A percentile compares a stretch with the other conserved stretches of the same genome.
Conservation (phyloP, 2,113 vertebrate species). For the Phalacrocorax aristotelis region DNA sequence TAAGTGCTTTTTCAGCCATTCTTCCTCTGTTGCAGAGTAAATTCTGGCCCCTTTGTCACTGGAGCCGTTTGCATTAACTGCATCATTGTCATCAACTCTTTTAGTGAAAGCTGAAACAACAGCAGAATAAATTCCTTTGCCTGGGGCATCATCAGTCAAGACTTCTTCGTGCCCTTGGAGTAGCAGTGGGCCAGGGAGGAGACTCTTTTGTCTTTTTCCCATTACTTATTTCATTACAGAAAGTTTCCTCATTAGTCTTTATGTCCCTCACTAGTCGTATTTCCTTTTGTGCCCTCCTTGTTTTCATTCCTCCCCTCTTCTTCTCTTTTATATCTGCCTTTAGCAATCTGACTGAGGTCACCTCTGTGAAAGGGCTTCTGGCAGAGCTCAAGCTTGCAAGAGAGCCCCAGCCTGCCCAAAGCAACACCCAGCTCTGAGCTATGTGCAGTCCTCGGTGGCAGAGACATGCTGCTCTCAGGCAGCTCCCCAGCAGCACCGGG, state of each 20-base stretch:
- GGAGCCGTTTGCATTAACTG: not conserved
- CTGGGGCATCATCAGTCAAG: not conserved
- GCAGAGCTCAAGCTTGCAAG: not conserved
- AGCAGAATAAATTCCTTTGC: not conserved
- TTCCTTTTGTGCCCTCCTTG: not conserved
- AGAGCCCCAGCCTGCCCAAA: not conserved
- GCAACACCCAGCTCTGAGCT: not conserved
- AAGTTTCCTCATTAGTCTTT: not conserved
- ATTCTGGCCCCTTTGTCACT: not conserved
- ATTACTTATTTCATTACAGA: not conserved
- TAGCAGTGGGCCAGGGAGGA: not conserved
- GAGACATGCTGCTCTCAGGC: not conserved
- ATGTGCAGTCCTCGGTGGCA: not conserved
- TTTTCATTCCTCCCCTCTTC: not conserved
- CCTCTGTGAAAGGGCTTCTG: not conserved
- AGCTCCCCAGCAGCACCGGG: not conserved
- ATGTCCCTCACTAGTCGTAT: not conserved
- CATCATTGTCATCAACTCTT: not conserved
- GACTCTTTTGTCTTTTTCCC: not conserved
- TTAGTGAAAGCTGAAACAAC: not conserved
- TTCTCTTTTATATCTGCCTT: not conserved
- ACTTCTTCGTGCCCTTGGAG: not conserved
- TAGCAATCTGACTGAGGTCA: not conserved
- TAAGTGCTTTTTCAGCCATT: not conserved
- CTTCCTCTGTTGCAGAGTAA: not conserved